Evolutionary conservation across 2,113 vertebrate species (phyloP).

Genomic region (Sinocyclocheilus anophthalmus): DNA sequence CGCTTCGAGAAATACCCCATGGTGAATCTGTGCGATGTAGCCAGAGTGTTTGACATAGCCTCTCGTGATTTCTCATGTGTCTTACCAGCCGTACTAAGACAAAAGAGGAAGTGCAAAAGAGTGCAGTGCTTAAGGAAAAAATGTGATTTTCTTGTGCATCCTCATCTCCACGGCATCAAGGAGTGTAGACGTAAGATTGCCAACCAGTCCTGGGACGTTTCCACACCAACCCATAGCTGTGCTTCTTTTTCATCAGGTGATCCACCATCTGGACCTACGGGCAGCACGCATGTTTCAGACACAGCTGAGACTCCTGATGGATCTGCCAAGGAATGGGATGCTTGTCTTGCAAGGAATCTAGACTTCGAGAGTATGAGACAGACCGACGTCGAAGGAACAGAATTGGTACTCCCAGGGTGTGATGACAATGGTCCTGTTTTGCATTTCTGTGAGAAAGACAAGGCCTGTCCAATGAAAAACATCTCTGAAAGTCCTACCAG

Average conservation of each 20-base stretch:
- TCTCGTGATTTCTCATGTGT: slow-evolving; percentile 52
- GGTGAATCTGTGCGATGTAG: slow-evolving; percentile 55
- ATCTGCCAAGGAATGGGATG: neutral
- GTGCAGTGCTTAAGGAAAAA: slow-evolving; percentile 48
- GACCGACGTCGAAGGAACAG: neutral
- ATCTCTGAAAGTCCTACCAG: neutral
- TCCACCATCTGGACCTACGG: slow-evolving; percentile 25
- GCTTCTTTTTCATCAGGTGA: slow-evolving; percentile 58
- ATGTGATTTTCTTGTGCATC: slow-evolving; percentile 27
- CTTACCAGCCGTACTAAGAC: slow-evolving; percentile 39
- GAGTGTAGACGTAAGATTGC: slow-evolving; percentile 37
- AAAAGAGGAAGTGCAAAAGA: slow-evolving; percentile 34
- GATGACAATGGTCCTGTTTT: neutral
- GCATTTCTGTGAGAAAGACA: neutral
- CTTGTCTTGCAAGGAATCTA: neutral
- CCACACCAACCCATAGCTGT: slow-evolving; percentile 52
- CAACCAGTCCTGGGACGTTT: slow-evolving; percentile 41
- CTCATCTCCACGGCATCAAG: slow-evolving; percentile 1
- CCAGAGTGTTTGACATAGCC: slow-evolving; percentile 50
- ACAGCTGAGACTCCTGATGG: slow-evolving; percentile 18
- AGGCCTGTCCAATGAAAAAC: neutral
- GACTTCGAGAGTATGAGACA: slow-evolving; percentile 14
- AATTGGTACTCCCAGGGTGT: neutral
- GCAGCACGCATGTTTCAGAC: neutral
- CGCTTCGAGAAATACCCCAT: slow-evolving; percentile 32